Conservation (phyloP, 2,888 invertebrate species). For the Cantharis lateralis region DNA sequence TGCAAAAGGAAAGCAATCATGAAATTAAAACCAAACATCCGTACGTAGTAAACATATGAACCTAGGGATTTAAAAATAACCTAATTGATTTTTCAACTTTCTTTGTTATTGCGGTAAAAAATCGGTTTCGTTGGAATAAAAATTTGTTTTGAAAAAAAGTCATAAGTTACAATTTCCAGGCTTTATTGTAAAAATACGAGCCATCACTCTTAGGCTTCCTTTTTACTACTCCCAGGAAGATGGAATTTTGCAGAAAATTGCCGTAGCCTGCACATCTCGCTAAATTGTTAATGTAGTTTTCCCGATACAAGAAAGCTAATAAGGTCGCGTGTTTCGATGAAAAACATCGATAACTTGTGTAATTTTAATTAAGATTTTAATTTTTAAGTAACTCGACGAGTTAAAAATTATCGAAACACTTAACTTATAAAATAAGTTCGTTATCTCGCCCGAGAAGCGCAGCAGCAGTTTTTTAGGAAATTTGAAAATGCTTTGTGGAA, state of each 20-base stretch:
- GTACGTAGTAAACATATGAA: neutral
- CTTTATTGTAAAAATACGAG: conserved; percentile 33
- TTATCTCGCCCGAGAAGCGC: conserved; percentile 7
- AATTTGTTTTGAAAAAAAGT: conserved; percentile 44
- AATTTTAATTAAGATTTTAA: neutral
- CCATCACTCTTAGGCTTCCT: conserved; percentile 24
- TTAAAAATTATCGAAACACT: conserved; percentile 17
- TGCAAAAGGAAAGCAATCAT: neutral
- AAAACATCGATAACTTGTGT: neutral
- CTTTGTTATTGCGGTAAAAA: conserved; percentile 29
- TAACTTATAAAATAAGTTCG: conserved; percentile 19
- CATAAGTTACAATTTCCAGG: conserved; percentile 44
- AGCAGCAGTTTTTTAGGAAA: neutral
- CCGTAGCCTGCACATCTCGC: conserved; percentile 15
- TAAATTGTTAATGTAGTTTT: conserved; percentile 25
- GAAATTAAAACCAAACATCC: neutral
- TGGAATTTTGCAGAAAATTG: conserved; percentile 28
- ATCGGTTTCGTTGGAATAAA: conserved; percentile 39
- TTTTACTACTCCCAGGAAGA: conserved; percentile 23
- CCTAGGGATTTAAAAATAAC: neutral
- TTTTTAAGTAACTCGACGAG: neutral
- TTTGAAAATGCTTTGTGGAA: conserved; percentile 27
- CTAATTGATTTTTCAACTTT: neutral
- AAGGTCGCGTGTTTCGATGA: neutral
- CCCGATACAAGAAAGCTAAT: conserved; percentile 8